Conservation (phyloP, 2,113 vertebrate species). For the Bos javanicus region DNA sequence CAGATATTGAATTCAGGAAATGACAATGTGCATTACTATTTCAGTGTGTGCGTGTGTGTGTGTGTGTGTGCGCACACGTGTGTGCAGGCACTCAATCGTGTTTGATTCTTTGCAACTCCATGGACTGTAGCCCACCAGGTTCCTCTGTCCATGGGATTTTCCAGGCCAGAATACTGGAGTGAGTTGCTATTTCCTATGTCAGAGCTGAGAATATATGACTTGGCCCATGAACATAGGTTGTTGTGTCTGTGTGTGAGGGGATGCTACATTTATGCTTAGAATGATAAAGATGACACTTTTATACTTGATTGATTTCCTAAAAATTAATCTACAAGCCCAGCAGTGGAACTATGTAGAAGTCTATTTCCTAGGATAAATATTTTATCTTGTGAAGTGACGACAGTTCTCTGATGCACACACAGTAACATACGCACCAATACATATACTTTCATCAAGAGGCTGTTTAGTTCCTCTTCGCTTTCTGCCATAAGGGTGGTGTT, state of each 20-base stretch:
- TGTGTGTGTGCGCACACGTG: rapidly evolving
- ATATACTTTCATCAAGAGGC: neutral
- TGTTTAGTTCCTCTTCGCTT: rapidly evolving
- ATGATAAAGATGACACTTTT: neutral
- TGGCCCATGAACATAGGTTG: neutral
- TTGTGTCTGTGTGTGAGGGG: neutral
- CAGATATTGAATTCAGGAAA: neutral
- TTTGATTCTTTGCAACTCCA: neutral
- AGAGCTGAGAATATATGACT: neutral
- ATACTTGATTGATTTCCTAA: neutral
- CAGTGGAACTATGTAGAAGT: neutral
- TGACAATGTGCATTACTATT: no score
- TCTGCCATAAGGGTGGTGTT: neutral
- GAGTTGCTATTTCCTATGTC: neutral
- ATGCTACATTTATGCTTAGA: neutral
- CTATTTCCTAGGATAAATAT: neutral
- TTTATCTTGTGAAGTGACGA: neutral
- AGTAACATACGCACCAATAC: neutral
- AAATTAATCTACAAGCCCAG: neutral
- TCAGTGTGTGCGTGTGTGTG: neutral
- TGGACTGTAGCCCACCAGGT: neutral
- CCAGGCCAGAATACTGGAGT: neutral
- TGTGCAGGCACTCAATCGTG: neutral
- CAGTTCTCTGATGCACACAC: neutral
- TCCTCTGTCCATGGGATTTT: neutral